Conservation (phyloP, 92 coral and sea anemone genomes). For the Phenganax stokvisi region DNA sequence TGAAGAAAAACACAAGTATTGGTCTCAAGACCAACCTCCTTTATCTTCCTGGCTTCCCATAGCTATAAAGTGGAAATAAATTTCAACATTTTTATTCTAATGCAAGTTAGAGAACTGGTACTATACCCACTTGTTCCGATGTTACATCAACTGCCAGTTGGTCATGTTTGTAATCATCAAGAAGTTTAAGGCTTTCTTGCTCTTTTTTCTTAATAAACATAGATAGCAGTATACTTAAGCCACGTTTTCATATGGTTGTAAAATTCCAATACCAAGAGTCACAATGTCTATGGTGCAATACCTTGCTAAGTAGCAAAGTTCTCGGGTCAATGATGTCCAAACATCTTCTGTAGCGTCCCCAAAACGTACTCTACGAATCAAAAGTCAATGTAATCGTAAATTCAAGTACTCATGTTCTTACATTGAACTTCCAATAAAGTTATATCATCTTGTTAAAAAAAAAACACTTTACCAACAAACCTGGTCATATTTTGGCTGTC, state of each 20-base stretch:
- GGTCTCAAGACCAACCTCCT: conserved; percentile 61
- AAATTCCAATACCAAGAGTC: neutral
- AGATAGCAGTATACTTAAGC: neutral
- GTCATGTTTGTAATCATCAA: conserved; percentile 58
- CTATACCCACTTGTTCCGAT: conserved; percentile 49
- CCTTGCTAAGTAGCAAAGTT: conserved; percentile 64
- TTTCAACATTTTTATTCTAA: neutral
- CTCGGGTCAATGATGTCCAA: conserved; percentile 77
- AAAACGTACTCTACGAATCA: conserved; percentile 47
- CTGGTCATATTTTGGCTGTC: conserved; percentile 61
- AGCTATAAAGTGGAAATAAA: conserved; percentile 47
- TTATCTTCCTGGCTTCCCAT: conserved; percentile 91
- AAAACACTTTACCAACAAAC: conserved; percentile 30
- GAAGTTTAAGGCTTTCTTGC: conserved; percentile 54
- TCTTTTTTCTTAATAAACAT: conserved; percentile 53
- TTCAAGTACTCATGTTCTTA: too few species aligned
- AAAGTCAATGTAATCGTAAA: too few species aligned
- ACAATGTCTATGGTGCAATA: conserved; percentile 17
- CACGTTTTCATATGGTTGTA: neutral
- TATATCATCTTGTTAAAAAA: neutral
- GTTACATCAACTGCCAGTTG: conserved; percentile 45
- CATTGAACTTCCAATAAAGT: neutral
- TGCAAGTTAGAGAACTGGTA: neutral
- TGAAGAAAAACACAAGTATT: neutral
- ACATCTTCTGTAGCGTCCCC: conserved; percentile 62